phyloP scores from a whole-genome alignment of 1,140 invertebrate species.

The Drosophila ogumai region DNA sequence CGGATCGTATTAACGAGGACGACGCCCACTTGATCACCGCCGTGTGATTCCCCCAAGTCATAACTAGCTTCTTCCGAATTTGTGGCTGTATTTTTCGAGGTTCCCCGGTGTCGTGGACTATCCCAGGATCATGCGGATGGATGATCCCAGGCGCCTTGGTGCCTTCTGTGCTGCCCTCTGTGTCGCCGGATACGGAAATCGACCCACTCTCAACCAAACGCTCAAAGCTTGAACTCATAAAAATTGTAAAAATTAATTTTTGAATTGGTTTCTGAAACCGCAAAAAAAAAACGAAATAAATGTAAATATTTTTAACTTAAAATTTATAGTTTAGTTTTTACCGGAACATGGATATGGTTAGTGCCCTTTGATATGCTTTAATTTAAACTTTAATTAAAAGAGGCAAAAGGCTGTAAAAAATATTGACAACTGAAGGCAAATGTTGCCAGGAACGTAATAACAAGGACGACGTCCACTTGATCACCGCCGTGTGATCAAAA shows the following conservation, averaged over 20 bases:
- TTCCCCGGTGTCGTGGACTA: constrained; percentile 12
- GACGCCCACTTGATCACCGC: constrained; percentile 78
- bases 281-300: constrained; percentile 64
- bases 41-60: constrained; percentile 44
- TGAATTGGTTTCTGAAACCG: constrained; percentile 73
- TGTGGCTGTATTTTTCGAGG: constrained; percentile 45
- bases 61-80: not conserved
- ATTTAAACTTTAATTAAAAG: no score
- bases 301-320: constrained; percentile 74
- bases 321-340: not conserved
- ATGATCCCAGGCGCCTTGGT: constrained; percentile 12
- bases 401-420: no score
- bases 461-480: no score
- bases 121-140: constrained; percentile 14
- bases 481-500: no score
- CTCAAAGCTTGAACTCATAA: constrained; percentile 50
- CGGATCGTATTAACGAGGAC: constrained; percentile 68
- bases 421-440: no score
- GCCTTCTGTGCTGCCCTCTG: constrained; percentile 23
- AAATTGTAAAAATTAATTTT: constrained; percentile 66
- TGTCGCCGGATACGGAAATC: constrained; percentile 21
- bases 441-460: no score
- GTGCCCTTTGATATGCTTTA: no score
- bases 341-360: no score
- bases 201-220: constrained; percentile 21